phyloP scores from a whole-genome alignment of 2,797 vertebrate species.

The Acanthurus tractus region DNA sequence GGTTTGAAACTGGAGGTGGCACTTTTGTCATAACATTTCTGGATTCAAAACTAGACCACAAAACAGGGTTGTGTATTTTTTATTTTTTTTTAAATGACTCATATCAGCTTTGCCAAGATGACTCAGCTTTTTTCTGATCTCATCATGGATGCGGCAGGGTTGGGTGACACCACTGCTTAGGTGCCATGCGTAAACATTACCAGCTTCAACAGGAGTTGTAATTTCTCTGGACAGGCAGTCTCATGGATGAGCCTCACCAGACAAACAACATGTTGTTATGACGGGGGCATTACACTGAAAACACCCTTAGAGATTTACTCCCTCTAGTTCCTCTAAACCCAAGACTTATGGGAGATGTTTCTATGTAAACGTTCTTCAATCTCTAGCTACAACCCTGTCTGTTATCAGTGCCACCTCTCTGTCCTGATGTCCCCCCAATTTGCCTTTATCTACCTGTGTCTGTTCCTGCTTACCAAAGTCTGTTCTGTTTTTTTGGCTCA shows the following conservation, averaged over 20 bases:
- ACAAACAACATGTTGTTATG: constrained; percentile 63
- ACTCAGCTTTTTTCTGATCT: constrained; percentile 6
- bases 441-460: background rate
- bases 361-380: constrained; percentile 12
- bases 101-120: background rate
- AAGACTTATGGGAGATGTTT: constrained; percentile 23
- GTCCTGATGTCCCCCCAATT: constrained; percentile 7
- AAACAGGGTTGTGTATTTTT: background rate
- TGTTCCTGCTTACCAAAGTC: background rate
- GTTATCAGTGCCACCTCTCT: background rate
- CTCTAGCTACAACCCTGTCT: background rate
- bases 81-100: background rate
- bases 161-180: background rate
- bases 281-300: constrained; percentile 13
- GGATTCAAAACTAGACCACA: constrained; percentile 5
- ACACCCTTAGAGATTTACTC: constrained; percentile 19
- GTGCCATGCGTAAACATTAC: background rate
- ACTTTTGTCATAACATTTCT: background rate
- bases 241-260: constrained; percentile 12
- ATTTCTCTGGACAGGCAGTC: background rate
- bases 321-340: constrained; percentile 28
- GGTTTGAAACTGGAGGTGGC: too few relatives aligned
- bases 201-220: background rate
- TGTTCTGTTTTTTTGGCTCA: background rate
- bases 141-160: background rate